phyloP scores from a whole-genome alignment of 1,140 invertebrate genomes.

The Adoxophyes honmai region DNA sequence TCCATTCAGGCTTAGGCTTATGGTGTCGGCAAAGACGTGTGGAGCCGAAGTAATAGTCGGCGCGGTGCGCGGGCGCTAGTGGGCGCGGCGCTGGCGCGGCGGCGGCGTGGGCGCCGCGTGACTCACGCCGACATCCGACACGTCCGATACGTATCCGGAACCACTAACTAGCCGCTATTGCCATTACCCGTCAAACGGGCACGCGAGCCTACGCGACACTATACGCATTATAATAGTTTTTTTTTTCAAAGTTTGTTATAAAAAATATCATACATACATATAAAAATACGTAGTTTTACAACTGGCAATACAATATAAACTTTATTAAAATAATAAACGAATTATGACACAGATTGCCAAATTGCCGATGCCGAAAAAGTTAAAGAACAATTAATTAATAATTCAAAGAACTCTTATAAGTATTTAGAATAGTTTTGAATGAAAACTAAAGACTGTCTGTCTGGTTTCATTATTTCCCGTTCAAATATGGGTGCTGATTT shows the following conservation, averaged over 20 bases:
- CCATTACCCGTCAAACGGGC: constrained; percentile 51
- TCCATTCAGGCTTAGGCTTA: constrained; percentile 7
- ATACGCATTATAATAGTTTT: constrained; percentile 55
- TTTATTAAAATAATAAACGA: no score
- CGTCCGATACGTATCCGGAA: constrained; percentile 75
- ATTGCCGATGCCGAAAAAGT: no score
- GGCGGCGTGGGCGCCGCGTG: constrained; percentile 66
- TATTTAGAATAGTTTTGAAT: background rate
- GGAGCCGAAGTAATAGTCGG: constrained; percentile 17
- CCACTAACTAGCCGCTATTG: constrained; percentile 67
- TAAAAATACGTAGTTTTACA: no score
- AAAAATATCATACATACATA: no score
- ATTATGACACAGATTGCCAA: no score
- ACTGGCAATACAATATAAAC: no score
- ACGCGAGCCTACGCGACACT: constrained; percentile 59
- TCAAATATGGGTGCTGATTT: constrained; percentile 31
- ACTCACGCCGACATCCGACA: constrained; percentile 74
- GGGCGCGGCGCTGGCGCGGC: constrained; percentile 30
- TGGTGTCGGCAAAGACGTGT: background rate
- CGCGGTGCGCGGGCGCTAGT: constrained; percentile 39
- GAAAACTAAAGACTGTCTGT: background rate
- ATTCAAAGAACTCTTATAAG: background rate
- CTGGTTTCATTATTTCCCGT: constrained; percentile 18
- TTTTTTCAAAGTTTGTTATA: background rate
- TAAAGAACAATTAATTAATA: no score